Percentiles rank a stretch among this genome's conserved stretches.
Evolutionary conservation across 2,888 invertebrate genomes (phyloP).

Genomic region (Sarcophaga subvicina): DNA sequence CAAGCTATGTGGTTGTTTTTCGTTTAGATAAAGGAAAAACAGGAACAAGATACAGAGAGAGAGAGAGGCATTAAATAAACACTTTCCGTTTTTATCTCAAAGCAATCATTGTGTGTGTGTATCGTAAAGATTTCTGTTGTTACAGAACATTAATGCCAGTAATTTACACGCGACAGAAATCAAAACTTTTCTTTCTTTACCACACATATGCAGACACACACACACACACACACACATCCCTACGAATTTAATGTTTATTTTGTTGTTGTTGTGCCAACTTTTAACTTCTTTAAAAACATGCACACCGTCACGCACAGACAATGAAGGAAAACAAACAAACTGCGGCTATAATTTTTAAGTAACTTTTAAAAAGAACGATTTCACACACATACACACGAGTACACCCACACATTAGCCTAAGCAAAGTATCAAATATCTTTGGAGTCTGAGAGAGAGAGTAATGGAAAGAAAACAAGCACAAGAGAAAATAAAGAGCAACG

Average conservation of each 20-base stretch:
- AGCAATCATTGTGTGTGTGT: not conserved
- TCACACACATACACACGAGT: not conserved
- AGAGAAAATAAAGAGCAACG: not conserved
- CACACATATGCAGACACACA: not conserved
- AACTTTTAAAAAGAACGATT: not conserved
- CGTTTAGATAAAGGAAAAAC: not conserved
- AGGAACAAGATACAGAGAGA: not conserved
- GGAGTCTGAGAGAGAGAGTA: not conserved
- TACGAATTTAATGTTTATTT: not conserved
- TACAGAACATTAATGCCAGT: constrained; percentile 16
- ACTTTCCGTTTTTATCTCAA: constrained; percentile 14
- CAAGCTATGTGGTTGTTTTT: no score
- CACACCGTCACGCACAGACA: not conserved
- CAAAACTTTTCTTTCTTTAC: constrained; percentile 4
- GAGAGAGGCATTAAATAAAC: constrained; percentile 21
- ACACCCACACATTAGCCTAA: not conserved
- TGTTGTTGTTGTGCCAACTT: constrained; percentile 6
- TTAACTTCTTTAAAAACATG: constrained; percentile 9
- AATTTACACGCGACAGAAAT: constrained; percentile 32
- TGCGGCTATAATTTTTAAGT: constrained; percentile 11
- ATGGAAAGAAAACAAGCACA: not conserved
- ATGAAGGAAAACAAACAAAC: not conserved
- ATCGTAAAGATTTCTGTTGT: constrained; percentile 16
- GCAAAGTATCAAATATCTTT: not conserved
- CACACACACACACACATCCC: no score